These are phyloP conservation scores for Gasterosteus nipponicus DNA, from an alignment of 2,113 vertebrate species.

Conservation along the genomic window DNA sequence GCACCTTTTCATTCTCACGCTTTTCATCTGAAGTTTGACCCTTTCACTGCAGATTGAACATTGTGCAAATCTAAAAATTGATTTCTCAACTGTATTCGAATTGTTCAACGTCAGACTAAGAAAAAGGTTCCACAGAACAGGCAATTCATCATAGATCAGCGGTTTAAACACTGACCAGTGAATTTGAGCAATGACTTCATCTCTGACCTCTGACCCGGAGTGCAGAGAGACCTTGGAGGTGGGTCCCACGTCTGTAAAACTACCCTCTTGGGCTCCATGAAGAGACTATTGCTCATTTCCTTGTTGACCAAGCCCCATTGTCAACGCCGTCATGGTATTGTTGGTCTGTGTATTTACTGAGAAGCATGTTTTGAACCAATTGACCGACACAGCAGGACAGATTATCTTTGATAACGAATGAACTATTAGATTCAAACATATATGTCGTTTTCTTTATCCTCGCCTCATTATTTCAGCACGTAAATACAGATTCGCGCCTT, in stretches of 20 bases:
- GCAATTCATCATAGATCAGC: constrained; percentile 14
- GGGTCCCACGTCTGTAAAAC: constrained; percentile 50
- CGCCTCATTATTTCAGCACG: not conserved
- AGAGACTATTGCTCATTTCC: constrained; percentile 49
- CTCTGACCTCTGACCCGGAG: constrained; percentile 43
- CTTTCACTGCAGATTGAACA: constrained; percentile 18
- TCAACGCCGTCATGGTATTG: constrained; percentile 24
- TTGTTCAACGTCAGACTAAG: constrained; percentile 5
- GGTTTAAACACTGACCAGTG: constrained; percentile 42
- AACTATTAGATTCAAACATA: not conserved
- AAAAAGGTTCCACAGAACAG: constrained; percentile 6
- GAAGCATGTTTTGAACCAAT: constrained; percentile 37
- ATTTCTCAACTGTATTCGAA: constrained; percentile 19
- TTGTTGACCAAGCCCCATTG: constrained; percentile 33
- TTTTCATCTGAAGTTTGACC: not conserved
- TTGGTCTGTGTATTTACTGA: constrained; percentile 15
- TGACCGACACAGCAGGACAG: not conserved
- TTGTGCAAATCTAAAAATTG: not conserved
- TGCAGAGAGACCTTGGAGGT: constrained; percentile 34
- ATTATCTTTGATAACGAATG: not conserved
- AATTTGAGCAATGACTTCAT: constrained; percentile 63
- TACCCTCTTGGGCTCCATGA: constrained; percentile 44
- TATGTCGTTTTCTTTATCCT: not conserved
- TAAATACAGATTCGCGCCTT: not conserved
- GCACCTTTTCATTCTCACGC: constrained; percentile 1